These are phyloP conservation scores for Oscheius sp. DNA, from an alignment of 2,888 invertebrate genomes.

Conservation along the genomic window DNA sequence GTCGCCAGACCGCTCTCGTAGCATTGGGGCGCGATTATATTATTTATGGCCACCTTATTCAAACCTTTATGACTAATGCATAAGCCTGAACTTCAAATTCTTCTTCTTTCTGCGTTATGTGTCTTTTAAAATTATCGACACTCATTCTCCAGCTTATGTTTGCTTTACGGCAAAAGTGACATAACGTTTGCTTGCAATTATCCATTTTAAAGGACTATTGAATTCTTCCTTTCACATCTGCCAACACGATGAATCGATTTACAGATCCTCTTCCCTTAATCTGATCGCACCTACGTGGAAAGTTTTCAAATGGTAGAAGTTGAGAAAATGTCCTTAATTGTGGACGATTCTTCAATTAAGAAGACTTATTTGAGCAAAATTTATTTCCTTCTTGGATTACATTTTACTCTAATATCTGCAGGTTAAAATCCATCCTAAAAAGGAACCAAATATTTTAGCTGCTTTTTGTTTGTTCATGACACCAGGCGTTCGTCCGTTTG, in stretches of 20 bases:
- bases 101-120: background rate
- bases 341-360: background rate
- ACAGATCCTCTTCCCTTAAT: too few relatives aligned
- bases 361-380: background rate
- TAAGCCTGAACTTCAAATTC: background rate
- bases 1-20: slow-evolving; percentile 15
- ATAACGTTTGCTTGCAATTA: too few relatives aligned
- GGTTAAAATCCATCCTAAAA: background rate
- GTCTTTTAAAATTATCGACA: background rate
- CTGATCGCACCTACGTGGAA: too few relatives aligned
- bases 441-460: background rate
- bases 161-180: too few relatives aligned
- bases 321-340: background rate
- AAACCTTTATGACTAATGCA: background rate
- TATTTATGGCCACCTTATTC: slow-evolving; percentile 10
- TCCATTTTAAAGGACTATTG: too few relatives aligned
- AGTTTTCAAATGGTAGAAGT: background rate
- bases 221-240: too few relatives aligned
- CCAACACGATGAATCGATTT: too few relatives aligned
- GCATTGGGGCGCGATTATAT: slow-evolving; percentile 8
- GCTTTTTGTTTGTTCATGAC: slow-evolving; percentile 16
- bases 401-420: slow-evolving; percentile 12
- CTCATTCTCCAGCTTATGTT: too few relatives aligned
- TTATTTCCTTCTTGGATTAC: slow-evolving; percentile 13
- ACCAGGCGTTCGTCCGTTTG: slow-evolving; percentile 25